Evolutionary conservation across 2,888 invertebrate genomes (phyloP), one percentile per base, ranked within the genome.

Genomic region (Omphaloscelis lunosa): DNA sequence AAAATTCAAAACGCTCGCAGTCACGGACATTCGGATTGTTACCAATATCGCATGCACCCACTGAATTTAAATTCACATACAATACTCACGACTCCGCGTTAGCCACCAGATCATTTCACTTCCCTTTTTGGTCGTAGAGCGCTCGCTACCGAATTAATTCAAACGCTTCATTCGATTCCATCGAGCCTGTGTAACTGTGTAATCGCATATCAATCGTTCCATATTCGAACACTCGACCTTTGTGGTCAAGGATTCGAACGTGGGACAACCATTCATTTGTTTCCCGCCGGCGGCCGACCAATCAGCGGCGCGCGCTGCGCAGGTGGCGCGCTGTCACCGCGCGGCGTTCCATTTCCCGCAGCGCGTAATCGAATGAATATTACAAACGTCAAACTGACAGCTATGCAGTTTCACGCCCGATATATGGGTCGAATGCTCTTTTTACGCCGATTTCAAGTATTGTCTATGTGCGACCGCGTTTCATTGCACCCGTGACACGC

Each of bases 331-430:
- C 94, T 95, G 94, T 95, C 95, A 93, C 91, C 93, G 92, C 91
- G 91, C 89, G 92, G 92, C 92, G 93, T 93, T 93, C 95, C 95
- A 94, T 95, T 95, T 95, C 95, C 95, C 95, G 95, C 94, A 87
- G 85, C 91, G 86, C 92, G 93, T 95, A 96, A 95, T 95, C 95
- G 94, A 95, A 96, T 96, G 96, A 96, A 96, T 96, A 96, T 96
- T 96, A 96, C 96, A 95, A 95, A 94, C 92, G 95, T 95, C 95
- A 95, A 90, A 89, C 79, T 93, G 95, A 93, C 95, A 94, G 93
- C 93, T 92, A 91, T 93, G 94, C 93, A 93, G 93, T 93, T 93
- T 92, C 93, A 92, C 90, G 89, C 91, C 87, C 92, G 91, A 89
- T 92, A 93, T 94, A 92, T 95, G 90, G 95, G 94, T 94, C 95